phyloP scores from a whole-genome alignment of 2,888 invertebrate species.

The Drosophila diplacantha region DNA sequence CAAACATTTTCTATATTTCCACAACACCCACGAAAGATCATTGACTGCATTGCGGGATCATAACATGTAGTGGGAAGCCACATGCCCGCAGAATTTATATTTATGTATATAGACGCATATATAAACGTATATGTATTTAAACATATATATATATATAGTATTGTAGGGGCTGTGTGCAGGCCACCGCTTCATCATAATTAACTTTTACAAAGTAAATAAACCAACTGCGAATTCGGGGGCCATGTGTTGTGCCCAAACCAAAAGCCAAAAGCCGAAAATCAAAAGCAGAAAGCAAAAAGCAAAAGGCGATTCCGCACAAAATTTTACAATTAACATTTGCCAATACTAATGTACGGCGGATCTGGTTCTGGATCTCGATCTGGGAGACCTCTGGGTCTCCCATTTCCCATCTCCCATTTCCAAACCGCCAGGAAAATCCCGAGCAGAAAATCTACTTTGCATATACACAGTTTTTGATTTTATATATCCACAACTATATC shows the following conservation, averaged over 20 bases:
- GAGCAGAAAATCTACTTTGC: constrained; percentile 17
- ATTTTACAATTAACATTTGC: constrained; percentile 42
- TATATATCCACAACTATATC: constrained; percentile 29
- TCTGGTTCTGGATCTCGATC: neutral
- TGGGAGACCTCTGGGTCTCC: neutral
- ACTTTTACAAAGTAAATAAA: constrained; percentile 70
- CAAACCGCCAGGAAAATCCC: constrained; percentile 17
- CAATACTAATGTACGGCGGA: constrained; percentile 14
- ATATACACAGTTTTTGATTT: constrained; percentile 42
- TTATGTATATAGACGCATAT: constrained; percentile 18
- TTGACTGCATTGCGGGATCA: constrained; percentile 32
- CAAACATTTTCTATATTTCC: constrained; percentile 30
- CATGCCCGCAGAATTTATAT: constrained; percentile 33
- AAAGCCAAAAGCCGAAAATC: constrained; percentile 16
- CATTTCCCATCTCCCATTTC: neutral
- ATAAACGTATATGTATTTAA: neutral
- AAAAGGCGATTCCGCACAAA: constrained; percentile 16
- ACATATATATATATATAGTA: constrained; percentile 1
- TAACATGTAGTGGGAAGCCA: constrained; percentile 29
- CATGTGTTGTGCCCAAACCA: constrained; percentile 55
- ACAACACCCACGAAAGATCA: constrained; percentile 34
- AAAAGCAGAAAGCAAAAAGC: constrained; percentile 11
- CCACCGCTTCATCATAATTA: constrained; percentile 67
- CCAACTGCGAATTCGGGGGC: constrained; percentile 62
- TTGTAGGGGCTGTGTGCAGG: constrained; percentile 26